Evolutionary conservation across 2,113 vertebrate species (phyloP).

Genomic region (Scalopus aquaticus): DNA sequence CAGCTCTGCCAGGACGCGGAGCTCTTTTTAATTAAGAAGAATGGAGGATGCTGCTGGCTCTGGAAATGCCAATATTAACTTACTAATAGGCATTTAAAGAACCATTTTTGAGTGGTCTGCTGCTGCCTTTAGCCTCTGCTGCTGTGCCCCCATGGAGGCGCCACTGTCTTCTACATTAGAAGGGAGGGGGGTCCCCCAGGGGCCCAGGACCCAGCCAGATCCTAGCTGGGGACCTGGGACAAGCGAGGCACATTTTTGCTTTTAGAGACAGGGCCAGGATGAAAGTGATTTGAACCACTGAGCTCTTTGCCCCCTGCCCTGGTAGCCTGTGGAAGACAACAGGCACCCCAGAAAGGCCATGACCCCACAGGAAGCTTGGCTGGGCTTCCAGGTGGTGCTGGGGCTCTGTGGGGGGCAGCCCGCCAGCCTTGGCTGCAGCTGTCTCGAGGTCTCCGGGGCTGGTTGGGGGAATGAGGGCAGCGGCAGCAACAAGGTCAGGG

Average conservation of each 20-base stretch:
- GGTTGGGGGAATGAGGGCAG: neutral
- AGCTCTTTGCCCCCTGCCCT: neutral
- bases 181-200: too few species aligned
- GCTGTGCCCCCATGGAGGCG: rapidly evolving
- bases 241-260: neutral
- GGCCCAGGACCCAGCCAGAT: neutral
- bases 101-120: neutral
- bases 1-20: slow-evolving; percentile 53
- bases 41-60: slow-evolving; percentile 56
- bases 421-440: neutral
- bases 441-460: neutral
- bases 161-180: neutral
- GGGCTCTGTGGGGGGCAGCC: neutral
- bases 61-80: slow-evolving; percentile 66
- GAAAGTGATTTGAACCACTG: neutral
- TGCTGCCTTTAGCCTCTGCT: neutral
- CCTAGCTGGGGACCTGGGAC: neutral
- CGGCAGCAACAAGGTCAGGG: rapidly evolving
- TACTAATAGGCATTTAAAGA: slow-evolving; percentile 73
- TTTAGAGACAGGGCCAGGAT: neutral
- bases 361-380: neutral
- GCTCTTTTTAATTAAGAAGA: slow-evolving; percentile 79
- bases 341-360: neutral
- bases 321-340: neutral
- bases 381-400: neutral